phyloP scores from a whole-genome alignment of 2,888 invertebrate genomes.

The Habroteleia sp. region DNA sequence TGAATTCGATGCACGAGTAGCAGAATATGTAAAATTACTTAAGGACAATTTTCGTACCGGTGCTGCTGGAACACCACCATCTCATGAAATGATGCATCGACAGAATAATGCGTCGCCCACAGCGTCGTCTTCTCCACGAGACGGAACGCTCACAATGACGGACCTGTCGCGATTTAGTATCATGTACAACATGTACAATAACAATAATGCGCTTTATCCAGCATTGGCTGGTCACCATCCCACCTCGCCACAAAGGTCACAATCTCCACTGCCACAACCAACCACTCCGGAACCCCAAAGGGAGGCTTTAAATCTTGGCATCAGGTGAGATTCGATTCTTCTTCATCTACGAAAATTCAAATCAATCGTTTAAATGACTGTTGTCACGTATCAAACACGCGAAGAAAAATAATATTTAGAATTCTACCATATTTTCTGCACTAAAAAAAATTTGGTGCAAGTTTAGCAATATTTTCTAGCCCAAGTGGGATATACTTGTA shows the following conservation, averaged over 20 bases:
- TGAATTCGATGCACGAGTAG: slow-evolving; percentile 89
- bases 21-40: slow-evolving; percentile 90
- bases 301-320: slow-evolving; percentile 91
- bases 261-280: slow-evolving; percentile 79
- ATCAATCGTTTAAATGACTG: too few relatives aligned
- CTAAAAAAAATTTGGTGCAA: too few relatives aligned
- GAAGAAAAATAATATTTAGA: too few relatives aligned
- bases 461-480: too few relatives aligned
- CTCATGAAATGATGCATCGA: slow-evolving; percentile 78
- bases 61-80: slow-evolving; percentile 77
- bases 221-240: slow-evolving; percentile 75
- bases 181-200: slow-evolving; percentile 91
- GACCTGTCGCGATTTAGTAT: slow-evolving; percentile 89
- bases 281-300: slow-evolving; percentile 84
- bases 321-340: too few relatives aligned
- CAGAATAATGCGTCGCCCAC: slow-evolving; percentile 81
- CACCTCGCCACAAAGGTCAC: slow-evolving; percentile 82
- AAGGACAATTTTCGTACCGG: slow-evolving; percentile 73
- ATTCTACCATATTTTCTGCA: too few relatives aligned
- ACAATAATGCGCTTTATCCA: slow-evolving; percentile 83
- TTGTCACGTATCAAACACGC: too few relatives aligned
- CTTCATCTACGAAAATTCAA: too few relatives aligned
- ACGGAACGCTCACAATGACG: slow-evolving; percentile 84
- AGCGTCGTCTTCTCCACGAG: slow-evolving; percentile 82
- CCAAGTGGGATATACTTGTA: too few relatives aligned